Conservation (phyloP, 2,888 invertebrate genomes). For the Standfussiana lucernea region DNA sequence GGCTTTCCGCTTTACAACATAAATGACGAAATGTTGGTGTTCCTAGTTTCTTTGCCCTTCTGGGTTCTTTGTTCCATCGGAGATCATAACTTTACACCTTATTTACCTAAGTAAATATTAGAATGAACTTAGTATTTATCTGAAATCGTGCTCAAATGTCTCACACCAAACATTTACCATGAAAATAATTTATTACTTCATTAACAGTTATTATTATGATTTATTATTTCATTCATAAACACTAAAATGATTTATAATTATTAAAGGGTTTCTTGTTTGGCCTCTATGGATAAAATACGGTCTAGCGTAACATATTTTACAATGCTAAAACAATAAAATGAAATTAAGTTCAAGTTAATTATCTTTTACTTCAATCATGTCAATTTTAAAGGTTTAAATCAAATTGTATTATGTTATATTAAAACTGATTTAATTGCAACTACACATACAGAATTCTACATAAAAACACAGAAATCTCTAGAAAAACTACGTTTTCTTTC, state of each 20-base stretch:
- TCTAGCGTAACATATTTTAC: not conserved
- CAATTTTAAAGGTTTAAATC: not conserved
- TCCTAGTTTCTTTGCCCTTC: not conserved
- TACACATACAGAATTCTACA: no score
- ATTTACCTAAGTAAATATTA: not conserved
- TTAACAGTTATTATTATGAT: conserved; percentile 52
- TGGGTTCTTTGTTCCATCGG: not conserved
- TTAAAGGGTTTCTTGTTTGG: conserved; percentile 22
- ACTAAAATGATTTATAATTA: conserved; percentile 50
- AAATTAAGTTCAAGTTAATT: not conserved
- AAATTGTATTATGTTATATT: not conserved
- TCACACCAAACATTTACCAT: conserved; percentile 25
- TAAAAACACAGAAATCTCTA: not conserved
- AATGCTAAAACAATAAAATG: not conserved
- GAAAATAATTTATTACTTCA: conserved; percentile 52
- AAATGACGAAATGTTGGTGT: not conserved
- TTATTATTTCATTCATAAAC: conserved; percentile 49
- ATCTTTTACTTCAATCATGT: not conserved
- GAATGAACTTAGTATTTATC: not conserved
- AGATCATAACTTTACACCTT: not conserved
- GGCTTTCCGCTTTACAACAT: not conserved
- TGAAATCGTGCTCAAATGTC: conserved; percentile 41
- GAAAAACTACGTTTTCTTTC: not conserved
- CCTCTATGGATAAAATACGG: conserved; percentile 9
- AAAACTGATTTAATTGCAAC: not conserved